phyloP scores from a whole-genome alignment of 37 sponge, comb jelly and placozoan genomes.

The Diacarnus erythraeanus region DNA sequence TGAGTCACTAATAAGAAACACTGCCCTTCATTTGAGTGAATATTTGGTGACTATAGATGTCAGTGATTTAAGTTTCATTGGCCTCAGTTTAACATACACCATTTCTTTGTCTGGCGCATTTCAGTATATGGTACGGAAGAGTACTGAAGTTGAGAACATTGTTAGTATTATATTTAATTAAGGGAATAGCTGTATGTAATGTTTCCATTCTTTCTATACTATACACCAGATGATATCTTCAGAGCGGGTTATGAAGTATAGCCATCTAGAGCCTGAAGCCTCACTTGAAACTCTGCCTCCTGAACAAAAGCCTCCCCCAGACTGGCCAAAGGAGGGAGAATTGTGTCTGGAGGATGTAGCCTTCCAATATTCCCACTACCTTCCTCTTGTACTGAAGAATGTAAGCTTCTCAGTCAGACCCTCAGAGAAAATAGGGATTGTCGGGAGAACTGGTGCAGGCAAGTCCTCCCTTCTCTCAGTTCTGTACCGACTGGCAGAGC shows the following conservation, averaged over 20 bases:
- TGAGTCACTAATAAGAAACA: background rate
- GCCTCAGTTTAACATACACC: conserved; percentile 63
- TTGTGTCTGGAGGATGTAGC: conserved; percentile 40
- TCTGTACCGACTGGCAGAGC: conserved; percentile 88
- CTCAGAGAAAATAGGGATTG: conserved; percentile 85
- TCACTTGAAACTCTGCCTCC: conserved; percentile 33
- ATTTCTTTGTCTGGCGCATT: conserved; percentile 71
- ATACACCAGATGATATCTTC: conserved; percentile 79
- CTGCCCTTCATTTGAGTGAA: background rate
- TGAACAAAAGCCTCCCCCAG: conserved; percentile 33
- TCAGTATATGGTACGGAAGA: conserved; percentile 68
- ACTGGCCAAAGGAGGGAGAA: conserved; percentile 70
- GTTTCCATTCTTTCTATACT: too few species aligned
- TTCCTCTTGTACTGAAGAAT: conserved; percentile 62
- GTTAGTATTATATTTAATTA: conserved; percentile 18
- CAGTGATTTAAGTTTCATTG: conserved; percentile 36
- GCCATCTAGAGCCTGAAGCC: conserved; percentile 36
- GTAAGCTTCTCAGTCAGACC: conserved; percentile 45
- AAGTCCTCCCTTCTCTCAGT: conserved; percentile 86
- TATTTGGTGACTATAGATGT: background rate
- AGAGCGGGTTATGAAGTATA: conserved; percentile 70
- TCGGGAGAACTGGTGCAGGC: conserved; percentile 95
- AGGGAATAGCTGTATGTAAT: background rate
- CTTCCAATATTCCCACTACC: conserved; percentile 38
- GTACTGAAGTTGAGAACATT: conserved; percentile 79